These are phyloP conservation scores for Diarsia rubi DNA, from an alignment of 2,888 invertebrate species.

Conservation along the genomic window DNA sequence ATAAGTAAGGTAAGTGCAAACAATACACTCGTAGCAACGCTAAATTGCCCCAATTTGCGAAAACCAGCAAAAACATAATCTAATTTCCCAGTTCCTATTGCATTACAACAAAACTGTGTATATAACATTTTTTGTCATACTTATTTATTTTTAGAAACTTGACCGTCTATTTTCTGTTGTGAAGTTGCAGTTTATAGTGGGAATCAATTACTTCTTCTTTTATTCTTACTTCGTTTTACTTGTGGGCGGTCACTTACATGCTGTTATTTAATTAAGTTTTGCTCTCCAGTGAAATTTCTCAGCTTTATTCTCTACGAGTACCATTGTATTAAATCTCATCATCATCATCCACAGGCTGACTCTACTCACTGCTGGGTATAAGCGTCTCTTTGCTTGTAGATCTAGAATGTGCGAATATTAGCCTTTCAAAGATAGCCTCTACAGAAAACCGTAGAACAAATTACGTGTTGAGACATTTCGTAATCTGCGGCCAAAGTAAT, in stretches of 20 bases:
- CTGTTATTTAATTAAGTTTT: constrained; percentile 44
- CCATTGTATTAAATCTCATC: constrained; percentile 15
- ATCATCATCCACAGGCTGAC: too few relatives aligned
- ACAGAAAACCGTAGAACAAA: neutral
- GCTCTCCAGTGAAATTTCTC: constrained; percentile 22
- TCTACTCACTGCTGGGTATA: too few relatives aligned
- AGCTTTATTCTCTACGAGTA: constrained; percentile 24
- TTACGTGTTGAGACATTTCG: neutral
- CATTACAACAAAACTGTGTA: constrained; percentile 21
- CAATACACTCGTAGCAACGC: neutral
- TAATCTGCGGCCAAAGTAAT: constrained; percentile 6
- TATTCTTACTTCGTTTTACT: constrained; percentile 35
- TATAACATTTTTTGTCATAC: constrained; percentile 9
- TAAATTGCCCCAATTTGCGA: neutral
- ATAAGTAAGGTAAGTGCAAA: neutral
- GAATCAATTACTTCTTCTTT: constrained; percentile 44
- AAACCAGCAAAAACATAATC: constrained; percentile 16
- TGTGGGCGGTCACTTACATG: constrained; percentile 35
- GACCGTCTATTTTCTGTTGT: neutral
- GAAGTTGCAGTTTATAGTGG: constrained; percentile 29
- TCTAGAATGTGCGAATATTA: neutral
- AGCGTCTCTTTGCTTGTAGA: neutral
- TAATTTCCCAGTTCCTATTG: constrained; percentile 5
- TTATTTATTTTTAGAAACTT: constrained; percentile 31
- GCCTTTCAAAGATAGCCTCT: neutral